Conservation (phyloP, 1,140 invertebrate species). For the Augochlora pura region DNA sequence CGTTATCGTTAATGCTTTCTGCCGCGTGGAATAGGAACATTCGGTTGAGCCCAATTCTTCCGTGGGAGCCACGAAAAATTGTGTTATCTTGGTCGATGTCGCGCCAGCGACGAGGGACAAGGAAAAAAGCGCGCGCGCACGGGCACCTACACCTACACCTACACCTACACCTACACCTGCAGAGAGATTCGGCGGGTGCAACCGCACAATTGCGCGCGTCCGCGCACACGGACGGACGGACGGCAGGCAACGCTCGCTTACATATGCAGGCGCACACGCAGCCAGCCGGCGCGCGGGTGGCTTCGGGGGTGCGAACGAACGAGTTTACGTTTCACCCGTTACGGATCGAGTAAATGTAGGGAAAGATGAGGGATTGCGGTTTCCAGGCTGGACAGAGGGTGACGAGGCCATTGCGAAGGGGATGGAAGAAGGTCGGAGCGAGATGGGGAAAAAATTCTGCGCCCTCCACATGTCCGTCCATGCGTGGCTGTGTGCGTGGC, state of each 20-base stretch:
- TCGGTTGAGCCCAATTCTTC: constrained; percentile 39
- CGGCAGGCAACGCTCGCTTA: too few species aligned
- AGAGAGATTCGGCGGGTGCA: too few species aligned
- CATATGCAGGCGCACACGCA: background rate
- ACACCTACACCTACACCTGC: too few species aligned
- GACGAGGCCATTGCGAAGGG: constrained; percentile 36
- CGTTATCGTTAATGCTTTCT: constrained; percentile 41
- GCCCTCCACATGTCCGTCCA: constrained; percentile 55
- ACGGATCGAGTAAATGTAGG: constrained; percentile 71
- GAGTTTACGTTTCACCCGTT: constrained; percentile 71
- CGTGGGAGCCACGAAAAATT: constrained; percentile 54
- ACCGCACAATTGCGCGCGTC: background rate
- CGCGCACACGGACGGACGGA: too few species aligned
- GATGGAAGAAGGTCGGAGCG: constrained; percentile 8
- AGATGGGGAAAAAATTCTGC: constrained; percentile 58
- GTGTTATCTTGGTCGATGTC: constrained; percentile 61
- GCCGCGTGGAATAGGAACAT: constrained; percentile 19
- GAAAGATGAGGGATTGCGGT: constrained; percentile 74
- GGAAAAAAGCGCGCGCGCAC: constrained; percentile 16
- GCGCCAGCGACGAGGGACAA: constrained; percentile 44
- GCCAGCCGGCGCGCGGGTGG: constrained; percentile 12
- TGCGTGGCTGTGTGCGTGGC: constrained; percentile 67
- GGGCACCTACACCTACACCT: too few species aligned
- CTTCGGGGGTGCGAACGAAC: constrained; percentile 58
- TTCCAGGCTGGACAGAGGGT: constrained; percentile 64